Conservation (phyloP, 2,888 invertebrate species). For the Troides helena region DNA sequence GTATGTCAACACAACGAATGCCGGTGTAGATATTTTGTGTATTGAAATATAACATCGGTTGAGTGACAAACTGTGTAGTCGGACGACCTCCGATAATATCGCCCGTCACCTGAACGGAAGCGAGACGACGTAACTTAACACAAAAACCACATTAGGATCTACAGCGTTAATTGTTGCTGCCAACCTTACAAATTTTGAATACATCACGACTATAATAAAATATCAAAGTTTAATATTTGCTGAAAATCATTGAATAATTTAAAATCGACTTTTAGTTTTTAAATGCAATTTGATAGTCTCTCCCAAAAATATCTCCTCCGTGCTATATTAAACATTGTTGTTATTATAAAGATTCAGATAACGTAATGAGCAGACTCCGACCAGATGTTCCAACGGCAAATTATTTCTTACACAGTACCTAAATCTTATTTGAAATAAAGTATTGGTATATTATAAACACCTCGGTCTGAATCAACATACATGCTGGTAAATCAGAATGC, state of each 20-base stretch:
- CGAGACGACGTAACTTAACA: slow-evolving; percentile 55
- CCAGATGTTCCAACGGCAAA: slow-evolving; percentile 68
- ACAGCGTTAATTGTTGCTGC: slow-evolving; percentile 39
- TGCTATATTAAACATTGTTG: slow-evolving; percentile 25
- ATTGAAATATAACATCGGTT: slow-evolving; percentile 41
- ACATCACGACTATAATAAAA: slow-evolving; percentile 19
- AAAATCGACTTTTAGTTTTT: neutral
- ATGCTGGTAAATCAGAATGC: slow-evolving; percentile 76
- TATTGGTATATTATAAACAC: slow-evolving; percentile 75
- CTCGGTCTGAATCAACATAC: slow-evolving; percentile 72
- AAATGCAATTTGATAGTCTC: neutral
- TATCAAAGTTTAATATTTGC: neutral
- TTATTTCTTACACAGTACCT: slow-evolving; percentile 60
- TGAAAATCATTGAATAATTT: neutral
- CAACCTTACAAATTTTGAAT: slow-evolving; percentile 36
- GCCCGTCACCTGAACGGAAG: slow-evolving; percentile 76
- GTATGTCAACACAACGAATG: slow-evolving; percentile 37
- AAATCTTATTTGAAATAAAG: slow-evolving; percentile 75
- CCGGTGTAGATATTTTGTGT: slow-evolving; percentile 36
- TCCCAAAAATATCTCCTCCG: neutral
- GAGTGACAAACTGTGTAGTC: slow-evolving; percentile 62
- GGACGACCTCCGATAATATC: slow-evolving; percentile 59
- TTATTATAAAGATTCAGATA: slow-evolving; percentile 36
- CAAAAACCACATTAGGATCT: slow-evolving; percentile 74
- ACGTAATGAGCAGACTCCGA: slow-evolving; percentile 50